Base-by-base conservation (phyloP, 2,888 invertebrate genomes). In the Drosophila cracens region DNA sequence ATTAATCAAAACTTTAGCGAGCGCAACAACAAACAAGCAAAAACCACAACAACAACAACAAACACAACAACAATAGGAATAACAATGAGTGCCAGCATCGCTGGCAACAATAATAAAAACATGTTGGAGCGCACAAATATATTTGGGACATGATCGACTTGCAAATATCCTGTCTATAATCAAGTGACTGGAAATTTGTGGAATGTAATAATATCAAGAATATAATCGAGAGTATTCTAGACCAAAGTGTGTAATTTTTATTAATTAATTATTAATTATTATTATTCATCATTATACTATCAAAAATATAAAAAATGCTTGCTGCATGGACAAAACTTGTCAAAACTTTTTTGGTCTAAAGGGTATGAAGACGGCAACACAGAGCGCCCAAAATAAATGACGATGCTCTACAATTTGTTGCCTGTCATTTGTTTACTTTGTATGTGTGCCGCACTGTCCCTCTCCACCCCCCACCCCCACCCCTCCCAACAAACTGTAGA, bases 1-100 rank as follows among this genome's bases (percentile, higher is more conserved):
- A 87, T 87, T 87, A 87, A 87, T 87, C 86, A 86, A 86, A 86
- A 85, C 87, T 85, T 81, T 79, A 77, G 87, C 86, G 43, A 69
- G 64, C 52, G 61, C 69, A 74, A 74, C 60, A 70, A 64, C 64
- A 74, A 52, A 43, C 33, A 40, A 74, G 16, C 58, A 58, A 10
- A 54, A 64, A 61, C 63, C 52, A 48, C 40, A 64, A 34, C 58
- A 51, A 36, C 49, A 49, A 62, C 33, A 52, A 48, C 46, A 64
- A 31, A 4, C 33, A 10, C 58, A 51, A 36, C 52, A 49, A 62
- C 38, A 74, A 38, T 38, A 59, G 25, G 56, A 70, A 71, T 57
- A 62, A 40, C 54, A 77, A 61, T 67, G 54, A 64, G 61, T 64
- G 43, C 70, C 74, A 76, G 74, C 77, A 77, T 74, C 74, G 34